These are phyloP conservation scores for Syndactyla subalaris DNA, from an alignment of 2,797 vertebrate genomes.

Conservation along the genomic window DNA sequence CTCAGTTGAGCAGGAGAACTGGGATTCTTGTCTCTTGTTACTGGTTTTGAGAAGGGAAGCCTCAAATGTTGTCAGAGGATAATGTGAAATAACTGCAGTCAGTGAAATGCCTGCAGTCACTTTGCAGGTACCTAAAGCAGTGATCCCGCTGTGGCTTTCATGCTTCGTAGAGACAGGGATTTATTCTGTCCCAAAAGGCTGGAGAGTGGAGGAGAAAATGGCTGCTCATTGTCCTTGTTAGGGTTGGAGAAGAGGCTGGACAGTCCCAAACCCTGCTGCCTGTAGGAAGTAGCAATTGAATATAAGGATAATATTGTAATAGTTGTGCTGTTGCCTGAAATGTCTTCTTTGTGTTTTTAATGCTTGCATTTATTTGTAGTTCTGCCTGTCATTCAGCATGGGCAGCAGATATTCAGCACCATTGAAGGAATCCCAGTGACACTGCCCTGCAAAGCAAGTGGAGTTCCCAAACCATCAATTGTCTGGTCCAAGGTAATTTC, in stretches of 20 bases:
- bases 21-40: not conserved
- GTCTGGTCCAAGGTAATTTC: conserved; percentile 90
- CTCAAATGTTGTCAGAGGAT: not conserved
- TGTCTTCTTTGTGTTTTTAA: not conserved
- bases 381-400: conserved; percentile 91
- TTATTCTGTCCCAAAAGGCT: not conserved
- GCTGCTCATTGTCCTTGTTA: not conserved
- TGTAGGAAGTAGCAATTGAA: not conserved
- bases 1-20: not conserved
- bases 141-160: not conserved
- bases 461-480: conserved; percentile 88
- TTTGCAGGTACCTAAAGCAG: fast-evolving
- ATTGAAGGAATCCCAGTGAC: conserved; percentile 89
- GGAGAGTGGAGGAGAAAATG: not conserved
- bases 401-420: conserved; percentile 94
- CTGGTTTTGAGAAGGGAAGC: not conserved
- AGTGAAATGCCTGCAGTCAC: not conserved
- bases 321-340: not conserved
- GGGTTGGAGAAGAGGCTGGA: not conserved
- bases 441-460: conserved; percentile 88
- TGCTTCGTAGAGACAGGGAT: not conserved
- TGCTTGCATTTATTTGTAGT: conserved; percentile 76
- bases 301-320: not conserved
- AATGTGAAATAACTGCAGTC: not conserved
- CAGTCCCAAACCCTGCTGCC: not conserved